Evolutionary conservation across 2,113 vertebrate genomes (phyloP).

Genomic region (Xenopus laevis): DNA sequence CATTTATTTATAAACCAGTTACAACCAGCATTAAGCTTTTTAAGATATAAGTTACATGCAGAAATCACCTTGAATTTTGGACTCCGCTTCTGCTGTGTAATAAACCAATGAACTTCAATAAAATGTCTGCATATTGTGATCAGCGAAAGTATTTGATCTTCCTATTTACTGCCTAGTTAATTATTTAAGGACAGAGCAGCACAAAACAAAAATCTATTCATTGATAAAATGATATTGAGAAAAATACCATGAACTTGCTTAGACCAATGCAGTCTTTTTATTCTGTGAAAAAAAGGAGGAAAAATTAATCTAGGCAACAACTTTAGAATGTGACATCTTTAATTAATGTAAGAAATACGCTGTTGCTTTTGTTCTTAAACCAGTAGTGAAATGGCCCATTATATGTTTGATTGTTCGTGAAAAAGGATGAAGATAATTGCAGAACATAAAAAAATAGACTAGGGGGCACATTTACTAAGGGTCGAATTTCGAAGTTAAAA

Average conservation of each 20-base stretch:
- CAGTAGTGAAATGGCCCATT: too few relatives aligned
- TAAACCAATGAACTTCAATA: slow-evolving; percentile 14
- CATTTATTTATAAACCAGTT: slow-evolving; percentile 7
- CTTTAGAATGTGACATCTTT: neutral
- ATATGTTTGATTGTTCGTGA: too few relatives aligned
- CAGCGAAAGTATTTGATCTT: slow-evolving; percentile 6
- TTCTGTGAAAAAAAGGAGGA: slow-evolving; percentile 21
- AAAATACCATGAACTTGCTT: neutral
- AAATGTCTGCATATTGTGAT: slow-evolving; percentile 11
- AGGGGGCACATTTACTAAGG: too few relatives aligned
- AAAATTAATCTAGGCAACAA: neutral
- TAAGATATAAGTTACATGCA: neutral
- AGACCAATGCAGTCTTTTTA: slow-evolving; percentile 30
- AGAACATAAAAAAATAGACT: too few relatives aligned
- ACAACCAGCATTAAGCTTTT: slow-evolving; percentile 20
- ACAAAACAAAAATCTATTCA: slow-evolving; percentile 10
- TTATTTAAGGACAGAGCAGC: slow-evolving; percentile 45
- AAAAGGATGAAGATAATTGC: too few relatives aligned
- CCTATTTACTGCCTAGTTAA: slow-evolving; percentile 31
- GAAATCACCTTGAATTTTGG: slow-evolving; percentile 26
- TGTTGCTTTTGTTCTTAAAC: too few relatives aligned
- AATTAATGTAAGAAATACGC: neutral
- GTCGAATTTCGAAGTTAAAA: too few relatives aligned
- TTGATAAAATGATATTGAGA: neutral
- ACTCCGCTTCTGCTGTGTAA: slow-evolving; percentile 43